Base-by-base conservation (phyloP, 2,888 invertebrate genomes). In the Lathronympha strigana region DNA sequence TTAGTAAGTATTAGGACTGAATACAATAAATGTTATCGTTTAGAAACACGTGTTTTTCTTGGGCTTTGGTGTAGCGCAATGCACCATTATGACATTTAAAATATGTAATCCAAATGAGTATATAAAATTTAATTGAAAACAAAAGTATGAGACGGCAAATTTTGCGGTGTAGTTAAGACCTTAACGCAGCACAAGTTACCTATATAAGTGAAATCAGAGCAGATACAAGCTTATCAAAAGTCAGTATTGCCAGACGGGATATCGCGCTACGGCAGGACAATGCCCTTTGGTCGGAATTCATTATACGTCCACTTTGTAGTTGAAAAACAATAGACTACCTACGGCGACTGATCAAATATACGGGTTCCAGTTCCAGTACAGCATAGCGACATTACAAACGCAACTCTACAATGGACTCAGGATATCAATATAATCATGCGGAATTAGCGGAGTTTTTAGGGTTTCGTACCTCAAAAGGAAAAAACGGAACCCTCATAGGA, bases 261-360 rank as follows among this genome's bases (percentile, higher is more conserved):
- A 73, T 68, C 72, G 63, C 49, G 51, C 51, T 71, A 74, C 67
- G 70, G 71, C 73, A 79, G 83, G 82, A 85, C 80, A 83, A 83
- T 84, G 84, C 81, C 83, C 82, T 81, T 78, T 74, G 38, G 21
- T 53, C 53, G 53, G 74, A 80, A 81, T 84, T 76, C 79, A 81
- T 82, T 79, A 47, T n/a, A 78, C 64, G 36, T 13, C 45, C 51
- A 57, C 72, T 73, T 80, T 76, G 71, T 75, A 68, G 71, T 77
- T 73, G 70, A 73, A 79, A 81, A 83, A 87, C 83, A 86, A 84
- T 84, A 78, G 77, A 73, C 72, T 73, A 75, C 76, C 72, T 70
- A 74, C 73, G 68, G 72, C 72, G 73, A 76, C 76, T 75, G 82
- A 86, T 83, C 81, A 81, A 73, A 74, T 68, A 23, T 54, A 36